Evolutionary conservation across 1,140 invertebrate genomes (phyloP).

Genomic region (Pollicipes pollicipes): DNA sequence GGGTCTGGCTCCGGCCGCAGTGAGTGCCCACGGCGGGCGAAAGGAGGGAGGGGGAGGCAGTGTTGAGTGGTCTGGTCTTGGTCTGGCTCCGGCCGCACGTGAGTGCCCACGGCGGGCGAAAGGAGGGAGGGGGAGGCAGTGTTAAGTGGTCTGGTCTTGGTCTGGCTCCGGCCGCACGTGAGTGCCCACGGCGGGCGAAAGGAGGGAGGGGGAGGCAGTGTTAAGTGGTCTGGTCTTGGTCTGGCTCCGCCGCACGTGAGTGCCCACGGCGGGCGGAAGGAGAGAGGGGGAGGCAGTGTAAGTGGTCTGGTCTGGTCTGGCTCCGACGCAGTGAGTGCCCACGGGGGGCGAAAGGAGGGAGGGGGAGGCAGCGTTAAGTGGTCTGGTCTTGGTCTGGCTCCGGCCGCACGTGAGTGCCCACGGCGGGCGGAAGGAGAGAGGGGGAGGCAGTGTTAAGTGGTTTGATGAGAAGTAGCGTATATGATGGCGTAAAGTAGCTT

Average conservation of each 20-base stretch:
- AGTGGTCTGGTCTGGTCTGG: no score
- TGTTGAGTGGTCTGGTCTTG: not conserved
- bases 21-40: not conserved
- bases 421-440: not conserved
- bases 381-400: not conserved
- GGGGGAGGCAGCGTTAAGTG: not conserved
- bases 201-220: no score
- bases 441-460: not conserved
- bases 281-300: not conserved
- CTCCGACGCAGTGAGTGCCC: no score
- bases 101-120: not conserved
- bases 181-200: not conserved
- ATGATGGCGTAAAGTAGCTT: no score
- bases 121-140: not conserved
- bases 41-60: not conserved
- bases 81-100: no score
- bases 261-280: constrained; percentile 8
- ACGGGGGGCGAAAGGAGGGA: not conserved
- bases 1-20: no score
- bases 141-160: no score
- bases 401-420: no score
- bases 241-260: constrained; percentile 34
- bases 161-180: no score
- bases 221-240: constrained; percentile 9
- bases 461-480: no score